phyloP scores from a whole-genome alignment of 2,113 vertebrate genomes.

The Sinocyclocheilus anophthalmus region DNA sequence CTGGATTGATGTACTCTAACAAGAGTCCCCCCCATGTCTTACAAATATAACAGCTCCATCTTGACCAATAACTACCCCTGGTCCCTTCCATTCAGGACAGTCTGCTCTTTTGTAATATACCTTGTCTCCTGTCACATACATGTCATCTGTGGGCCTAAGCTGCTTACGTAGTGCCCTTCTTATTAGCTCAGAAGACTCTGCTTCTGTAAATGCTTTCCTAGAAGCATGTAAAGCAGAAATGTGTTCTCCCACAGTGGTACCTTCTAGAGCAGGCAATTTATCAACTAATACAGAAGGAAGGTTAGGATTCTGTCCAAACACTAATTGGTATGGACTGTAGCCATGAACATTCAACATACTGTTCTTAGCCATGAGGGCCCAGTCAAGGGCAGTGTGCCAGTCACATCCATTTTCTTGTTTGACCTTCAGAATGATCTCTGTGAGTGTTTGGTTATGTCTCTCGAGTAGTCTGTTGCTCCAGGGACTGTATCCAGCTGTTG shows the following conservation, averaged over 20 bases:
- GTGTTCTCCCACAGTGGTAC: neutral
- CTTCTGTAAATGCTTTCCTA: slow-evolving; percentile 35
- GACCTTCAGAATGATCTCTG: too few species aligned
- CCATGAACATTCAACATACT: slow-evolving; percentile 53
- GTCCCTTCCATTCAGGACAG: slow-evolving; percentile 18
- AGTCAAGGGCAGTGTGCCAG: neutral
- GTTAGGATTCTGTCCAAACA: slow-evolving; percentile 60
- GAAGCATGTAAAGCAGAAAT: neutral
- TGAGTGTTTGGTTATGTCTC: too few species aligned
- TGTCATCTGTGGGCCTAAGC: neutral
- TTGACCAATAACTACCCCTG: slow-evolving; percentile 50
- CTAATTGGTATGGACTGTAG: slow-evolving; percentile 49
- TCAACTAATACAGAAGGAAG: slow-evolving; percentile 47
- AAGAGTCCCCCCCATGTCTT: neutral
- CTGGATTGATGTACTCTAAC: too few species aligned
- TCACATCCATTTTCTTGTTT: too few species aligned
- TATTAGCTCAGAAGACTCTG: slow-evolving; percentile 49
- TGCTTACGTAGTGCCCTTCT: slow-evolving; percentile 16
- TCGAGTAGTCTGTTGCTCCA: too few species aligned
- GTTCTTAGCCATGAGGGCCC: neutral
- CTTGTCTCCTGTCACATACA: slow-evolving; percentile 47
- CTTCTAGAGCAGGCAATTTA: slow-evolving; percentile 44
- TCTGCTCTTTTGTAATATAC: slow-evolving; percentile 48
- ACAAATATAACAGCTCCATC: slow-evolving; percentile 13
- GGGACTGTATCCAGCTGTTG: too few species aligned